A percentile compares a stretch with the other conserved stretches of the same genome.
Conservation (phyloP, 2,888 invertebrate genomes). For the Ichneumoninae sp. region DNA sequence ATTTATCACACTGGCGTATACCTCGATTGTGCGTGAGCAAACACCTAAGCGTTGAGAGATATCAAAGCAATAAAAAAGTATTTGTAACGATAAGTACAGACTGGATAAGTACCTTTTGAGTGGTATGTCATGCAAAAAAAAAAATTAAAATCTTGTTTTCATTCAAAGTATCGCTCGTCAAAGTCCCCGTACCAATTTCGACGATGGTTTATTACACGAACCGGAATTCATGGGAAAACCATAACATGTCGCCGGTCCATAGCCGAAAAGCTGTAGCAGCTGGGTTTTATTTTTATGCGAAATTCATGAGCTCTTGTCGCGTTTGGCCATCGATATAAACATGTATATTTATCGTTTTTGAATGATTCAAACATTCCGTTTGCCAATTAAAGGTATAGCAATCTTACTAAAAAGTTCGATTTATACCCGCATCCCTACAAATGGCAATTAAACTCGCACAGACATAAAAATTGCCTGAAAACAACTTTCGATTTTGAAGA, state of each 20-base stretch:
- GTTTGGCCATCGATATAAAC: background rate
- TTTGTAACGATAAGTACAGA: background rate
- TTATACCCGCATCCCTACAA: background rate
- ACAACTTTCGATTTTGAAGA: background rate
- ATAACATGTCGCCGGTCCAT: background rate
- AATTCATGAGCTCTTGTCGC: background rate
- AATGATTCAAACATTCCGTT: background rate
- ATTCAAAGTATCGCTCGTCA: background rate
- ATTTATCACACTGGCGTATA: background rate
- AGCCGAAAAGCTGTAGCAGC: background rate
- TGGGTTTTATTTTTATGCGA: background rate
- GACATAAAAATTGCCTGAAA: background rate
- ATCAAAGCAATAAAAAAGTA: constrained; percentile 8
- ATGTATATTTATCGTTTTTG: background rate
- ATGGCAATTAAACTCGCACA: background rate
- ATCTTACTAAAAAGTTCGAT: background rate
- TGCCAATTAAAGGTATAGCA: background rate
- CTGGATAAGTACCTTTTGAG: background rate
- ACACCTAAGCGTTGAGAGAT: background rate
- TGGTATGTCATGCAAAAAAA: background rate
- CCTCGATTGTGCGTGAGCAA: background rate
- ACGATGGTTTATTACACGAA: background rate
- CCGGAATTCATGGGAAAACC: background rate
- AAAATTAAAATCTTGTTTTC: background rate
- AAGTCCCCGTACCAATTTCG: background rate